phyloP scores from a whole-genome alignment of 2,888 invertebrate species.

The Heliconius ismenius region DNA sequence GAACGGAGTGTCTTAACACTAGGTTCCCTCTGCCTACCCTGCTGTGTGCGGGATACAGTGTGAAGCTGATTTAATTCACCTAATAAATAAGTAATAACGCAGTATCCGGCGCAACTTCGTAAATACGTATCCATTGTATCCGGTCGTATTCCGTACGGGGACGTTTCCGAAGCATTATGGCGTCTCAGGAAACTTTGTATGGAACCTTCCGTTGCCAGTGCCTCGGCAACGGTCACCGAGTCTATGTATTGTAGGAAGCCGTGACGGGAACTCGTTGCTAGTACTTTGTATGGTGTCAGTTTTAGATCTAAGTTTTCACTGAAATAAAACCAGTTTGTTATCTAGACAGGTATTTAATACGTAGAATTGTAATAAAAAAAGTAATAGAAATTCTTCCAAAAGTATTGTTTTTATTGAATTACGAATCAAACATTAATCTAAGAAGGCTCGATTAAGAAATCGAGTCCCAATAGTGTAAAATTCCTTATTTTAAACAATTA shows the following conservation, averaged over 20 bases:
- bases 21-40: too few species aligned
- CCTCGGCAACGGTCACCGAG: slow-evolving; percentile 95
- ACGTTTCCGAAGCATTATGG: slow-evolving; percentile 92
- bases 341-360: too few species aligned
- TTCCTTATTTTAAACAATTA: too few species aligned
- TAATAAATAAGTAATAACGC: slow-evolving; percentile 97
- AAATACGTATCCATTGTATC: slow-evolving; percentile 99
- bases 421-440: too few species aligned
- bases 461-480: too few species aligned
- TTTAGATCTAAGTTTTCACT: slow-evolving; percentile 97
- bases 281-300: slow-evolving; percentile 91
- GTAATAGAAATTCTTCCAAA: too few species aligned
- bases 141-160: slow-evolving; percentile 93
- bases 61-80: slow-evolving; percentile 62
- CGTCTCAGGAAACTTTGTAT: slow-evolving; percentile 97
- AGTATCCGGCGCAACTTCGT: slow-evolving; percentile 97
- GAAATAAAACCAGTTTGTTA: not conserved
- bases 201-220: slow-evolving; percentile 91
- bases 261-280: slow-evolving; percentile 97
- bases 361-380: too few species aligned
- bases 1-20: too few species aligned
- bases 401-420: too few species aligned
- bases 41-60: too few species aligned
- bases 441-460: too few species aligned
- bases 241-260: slow-evolving; percentile 98